Evolutionary conservation across 2,113 vertebrate genomes (phyloP), one percentile per base, ranked within the genome.

Genomic region (Anoura caudifer): DNA sequence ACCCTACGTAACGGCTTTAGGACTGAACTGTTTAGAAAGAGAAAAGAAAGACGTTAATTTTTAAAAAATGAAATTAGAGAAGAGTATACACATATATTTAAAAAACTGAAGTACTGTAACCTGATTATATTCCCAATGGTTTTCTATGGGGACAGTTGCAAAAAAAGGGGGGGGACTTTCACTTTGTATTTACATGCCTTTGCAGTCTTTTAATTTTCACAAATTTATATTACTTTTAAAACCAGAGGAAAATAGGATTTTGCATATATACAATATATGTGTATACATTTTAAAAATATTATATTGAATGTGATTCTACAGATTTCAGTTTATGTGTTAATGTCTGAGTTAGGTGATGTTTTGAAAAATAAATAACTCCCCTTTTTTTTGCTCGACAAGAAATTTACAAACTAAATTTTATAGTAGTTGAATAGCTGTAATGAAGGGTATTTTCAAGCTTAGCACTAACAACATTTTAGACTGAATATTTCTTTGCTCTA

Each of bases 241-340:
- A 84, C 17, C 36, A 94, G 22, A 50, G 92, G 36, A 50, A 95
- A 95, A 87, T 3, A 93, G 2, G 33, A 1, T 79, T 54, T 24
- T 38, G 9, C 41, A 73, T 28, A 61, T 63, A 12, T 10, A 52
- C 31, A n/a, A 45, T 26, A 76, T 54, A 26, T 11, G 26, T 5
- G 50, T 54, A 67, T 31, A 26, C 7, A 28, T 26, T 89, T 89
- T 89, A n/a, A 54, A 76, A 83, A 52, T 69, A 83, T 87, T 91
- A 94, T 87, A 86, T 6, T 52, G 22, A 75, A 65, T 88, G 7
- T 52, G 7, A 16, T 43, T 87, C 26, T 87, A 67, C 24, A 87
- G 28, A 92, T 84, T 90, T 76, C 63, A 95, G n/a, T 87, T 67
- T 67, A 77, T 11, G 22, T 24, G 36, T 89, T 88, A 83, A 90